Evolutionary conservation across 2,797 vertebrate genomes (phyloP), one percentile per base, ranked within the genome.

Genomic region (Atherinosoma microstoma): DNA sequence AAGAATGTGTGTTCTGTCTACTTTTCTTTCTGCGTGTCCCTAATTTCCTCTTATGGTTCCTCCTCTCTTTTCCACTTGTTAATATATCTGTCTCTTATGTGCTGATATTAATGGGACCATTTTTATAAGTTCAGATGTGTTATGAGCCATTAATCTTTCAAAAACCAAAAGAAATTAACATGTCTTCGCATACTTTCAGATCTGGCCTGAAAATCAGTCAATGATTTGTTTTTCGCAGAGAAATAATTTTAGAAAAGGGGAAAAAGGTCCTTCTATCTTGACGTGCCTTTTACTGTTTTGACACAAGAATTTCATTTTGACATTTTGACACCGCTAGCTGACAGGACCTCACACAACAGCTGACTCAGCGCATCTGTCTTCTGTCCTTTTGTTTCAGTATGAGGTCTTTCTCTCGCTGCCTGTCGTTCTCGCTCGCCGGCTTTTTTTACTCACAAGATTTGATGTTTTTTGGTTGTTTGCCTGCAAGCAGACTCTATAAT

Each of bases 401-500:
- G 2, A 54, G 15, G 38, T 42, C 40, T 35, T 0, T 58, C 20
- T 68, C 24, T 3, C 6, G 32, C 16, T 3, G 42, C 36, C 30
- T 57, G 15, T 45, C 32, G 1, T 13, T 4, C 20, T 62, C 0
- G 42, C 29, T 22, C 49, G 22, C 30, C 9, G 40, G 1, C 12
- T 60, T 67, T 60, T 67, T 61, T 67, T 20, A 42, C 20, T 1
- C 60, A 32, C 47, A 63, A 32, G 27, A 67, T 64, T 75, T 67
- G 59, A 84, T 78, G 74, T 47, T 68, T 78, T 83, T 1, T 63
- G 67, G 81, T 66, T 42, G 1, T 78, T 75, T 58, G 59, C 68
- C 71, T 70, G 68, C 76, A 63, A 69, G 73, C 72, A 1, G 8
- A 54, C 65, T 66, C 60, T 53, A 29, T 83, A 79, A 87, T 66